Conservation (phyloP, 2,888 invertebrate species). For the Camponotus fellah region DNA sequence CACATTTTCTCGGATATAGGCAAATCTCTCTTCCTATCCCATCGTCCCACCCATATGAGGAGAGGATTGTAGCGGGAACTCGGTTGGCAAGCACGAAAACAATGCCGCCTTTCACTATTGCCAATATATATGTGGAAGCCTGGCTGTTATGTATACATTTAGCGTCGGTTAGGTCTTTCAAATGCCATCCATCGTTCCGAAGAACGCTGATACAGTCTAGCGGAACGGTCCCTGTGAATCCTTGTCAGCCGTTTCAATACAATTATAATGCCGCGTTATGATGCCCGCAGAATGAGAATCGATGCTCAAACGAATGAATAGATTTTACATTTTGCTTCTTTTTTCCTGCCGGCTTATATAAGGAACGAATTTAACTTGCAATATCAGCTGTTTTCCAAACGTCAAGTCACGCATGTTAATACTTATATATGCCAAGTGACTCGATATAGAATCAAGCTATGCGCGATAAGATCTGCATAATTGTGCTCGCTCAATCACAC, state of each 20-base stretch:
- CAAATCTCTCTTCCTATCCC: conserved; percentile 65
- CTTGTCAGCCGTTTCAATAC: conserved; percentile 61
- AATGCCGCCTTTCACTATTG: conserved; percentile 74
- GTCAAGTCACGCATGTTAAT: conserved; percentile 7
- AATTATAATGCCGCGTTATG: conserved; percentile 16
- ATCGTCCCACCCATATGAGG: conserved; percentile 23
- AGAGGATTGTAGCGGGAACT: conserved; percentile 59
- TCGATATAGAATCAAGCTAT: neutral
- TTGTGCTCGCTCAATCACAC: neutral
- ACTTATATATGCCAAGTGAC: neutral
- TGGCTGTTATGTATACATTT: conserved; percentile 66
- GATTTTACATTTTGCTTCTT: conserved; percentile 15
- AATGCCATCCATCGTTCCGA: conserved; percentile 63
- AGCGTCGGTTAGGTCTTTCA: conserved; percentile 68
- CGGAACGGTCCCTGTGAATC: conserved; percentile 52
- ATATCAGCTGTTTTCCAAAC: conserved; percentile 1
- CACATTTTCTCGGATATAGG: conserved; percentile 69
- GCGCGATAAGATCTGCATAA: neutral
- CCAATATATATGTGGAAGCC: conserved; percentile 71
- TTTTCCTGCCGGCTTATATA: neutral
- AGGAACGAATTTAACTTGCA: neutral
- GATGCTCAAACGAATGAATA: neutral
- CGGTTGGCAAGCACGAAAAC: conserved; percentile 67
- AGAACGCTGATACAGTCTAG: conserved; percentile 60
- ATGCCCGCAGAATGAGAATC: neutral